A percentile compares a stretch with the other conserved stretches of the same genome.
Evolutionary conservation across 2,113 vertebrate genomes (phyloP).

Genomic region (Rana temporaria): DNA sequence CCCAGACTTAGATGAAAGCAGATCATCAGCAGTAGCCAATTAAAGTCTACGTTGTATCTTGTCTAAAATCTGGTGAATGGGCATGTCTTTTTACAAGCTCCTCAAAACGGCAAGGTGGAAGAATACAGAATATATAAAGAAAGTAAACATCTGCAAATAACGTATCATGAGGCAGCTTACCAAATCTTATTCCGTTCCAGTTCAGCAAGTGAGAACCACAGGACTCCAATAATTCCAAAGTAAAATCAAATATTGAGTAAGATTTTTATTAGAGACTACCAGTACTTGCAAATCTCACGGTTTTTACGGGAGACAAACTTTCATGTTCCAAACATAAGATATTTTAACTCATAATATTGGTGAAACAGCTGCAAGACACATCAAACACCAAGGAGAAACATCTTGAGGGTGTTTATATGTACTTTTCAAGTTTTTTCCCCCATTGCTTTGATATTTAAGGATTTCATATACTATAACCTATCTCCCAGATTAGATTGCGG

Average conservation of each 20-base stretch:
- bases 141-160: too few species aligned
- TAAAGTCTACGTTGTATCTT: too few species aligned
- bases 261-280: constrained; percentile 28
- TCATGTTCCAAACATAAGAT: constrained; percentile 24
- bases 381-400: constrained; percentile 43
- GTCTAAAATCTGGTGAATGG: too few species aligned
- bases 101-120: too few species aligned
- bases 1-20: too few species aligned
- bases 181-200: not conserved
- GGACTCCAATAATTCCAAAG: not conserved
- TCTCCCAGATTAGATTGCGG: constrained; percentile 52
- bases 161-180: too few species aligned
- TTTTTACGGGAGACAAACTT: constrained; percentile 30
- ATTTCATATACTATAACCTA: constrained; percentile 43
- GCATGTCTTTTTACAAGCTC: too few species aligned
- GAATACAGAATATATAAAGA: too few species aligned
- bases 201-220: not conserved
- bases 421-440: constrained; percentile 25
- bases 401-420: constrained; percentile 29
- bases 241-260: constrained; percentile 10
- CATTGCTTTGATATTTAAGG: constrained; percentile 47
- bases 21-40: too few species aligned
- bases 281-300: constrained; percentile 27
- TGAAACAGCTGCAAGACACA: constrained; percentile 43
- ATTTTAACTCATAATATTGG: constrained; percentile 49